These are phyloP conservation scores for Drosophila ficusphila DNA, from an alignment of 1,140 invertebrate genomes.

Conservation along the genomic window DNA sequence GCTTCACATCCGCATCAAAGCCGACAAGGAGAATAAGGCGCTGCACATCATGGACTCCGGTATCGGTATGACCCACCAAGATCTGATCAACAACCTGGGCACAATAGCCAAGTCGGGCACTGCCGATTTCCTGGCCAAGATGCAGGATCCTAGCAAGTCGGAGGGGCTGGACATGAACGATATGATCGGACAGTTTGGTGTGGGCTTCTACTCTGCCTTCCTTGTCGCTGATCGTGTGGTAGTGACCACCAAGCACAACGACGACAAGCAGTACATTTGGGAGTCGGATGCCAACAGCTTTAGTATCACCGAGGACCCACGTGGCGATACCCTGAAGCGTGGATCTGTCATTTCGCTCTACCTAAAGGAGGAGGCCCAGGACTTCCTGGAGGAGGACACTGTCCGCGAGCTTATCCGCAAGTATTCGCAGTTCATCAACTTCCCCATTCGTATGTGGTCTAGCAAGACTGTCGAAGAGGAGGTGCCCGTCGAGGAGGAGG, in stretches of 20 bases:
- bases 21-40: conserved; percentile 97
- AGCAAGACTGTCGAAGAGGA: conserved; percentile 96
- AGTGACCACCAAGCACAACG: conserved; percentile 98
- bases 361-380: conserved; percentile 98
- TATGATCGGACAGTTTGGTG: conserved; percentile 98
- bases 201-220: conserved; percentile 99
- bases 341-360: conserved; percentile 94
- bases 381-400: conserved; percentile 97
- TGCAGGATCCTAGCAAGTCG: conserved; percentile 89
- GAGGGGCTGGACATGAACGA: conserved; percentile 88
- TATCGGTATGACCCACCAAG: conserved; percentile 98
- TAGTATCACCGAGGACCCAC: conserved; percentile 96
- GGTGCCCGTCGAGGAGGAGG: conserved; percentile 88
- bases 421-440: conserved; percentile 99
- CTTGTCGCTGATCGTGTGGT: conserved; percentile 95
- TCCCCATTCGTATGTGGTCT: conserved; percentile 98
- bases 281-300: conserved; percentile 97
- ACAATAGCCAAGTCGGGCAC: conserved; percentile 99
- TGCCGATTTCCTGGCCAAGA: conserved; percentile 97
- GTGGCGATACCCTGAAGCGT: conserved; percentile 94
- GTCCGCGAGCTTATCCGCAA: conserved; percentile 96
- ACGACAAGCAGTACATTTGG: conserved; percentile 99
- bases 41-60: conserved; percentile 98
- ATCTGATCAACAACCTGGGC: conserved; percentile 98
- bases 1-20: conserved; percentile 96